Evolutionary conservation across 2,797 vertebrate species (phyloP), one percentile per base, ranked within the genome.

Genomic region (Vireo griseus): DNA sequence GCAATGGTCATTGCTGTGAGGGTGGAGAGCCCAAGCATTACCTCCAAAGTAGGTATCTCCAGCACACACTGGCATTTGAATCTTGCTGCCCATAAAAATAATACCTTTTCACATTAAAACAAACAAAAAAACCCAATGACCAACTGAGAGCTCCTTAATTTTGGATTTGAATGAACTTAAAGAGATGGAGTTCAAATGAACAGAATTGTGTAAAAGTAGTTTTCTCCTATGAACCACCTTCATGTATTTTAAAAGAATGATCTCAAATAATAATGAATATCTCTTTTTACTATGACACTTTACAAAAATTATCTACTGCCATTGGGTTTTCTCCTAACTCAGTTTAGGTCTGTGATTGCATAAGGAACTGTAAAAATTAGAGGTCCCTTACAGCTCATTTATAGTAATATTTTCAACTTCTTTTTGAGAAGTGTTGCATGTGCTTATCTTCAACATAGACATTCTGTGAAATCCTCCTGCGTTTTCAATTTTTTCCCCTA

Each of bases 111-210:
- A 67, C 18, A 62, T 86, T 75, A 78, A 65, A 80, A 18, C 11
- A 86, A 61, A 31, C 17, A 24, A 45, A 87, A 59, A 37, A 0
- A 0, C 2, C 1, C 26, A 59, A 2, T 33, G 76, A 67, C 19
- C 45, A 44, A 44, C 29, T 66, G 52, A 29, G 33, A 72, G 19
- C 33, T 75, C 55, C 29, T 89, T 81, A 75, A 50, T 90, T 94
- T 95, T 82, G 59, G 26, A 54, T 90, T 50, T 84, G 40, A 94
- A 61, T 22, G 24, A 66, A 59, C 31, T 82, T 82, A 8, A 19
- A 51, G 83, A 83, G 48, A 24, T 39, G 39, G 39, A 78, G 13
- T 19, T 92, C 47, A 68, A 83, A 69, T 79, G 28, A 82, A 59
- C 9, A 45, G 24, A 77, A 44, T 16, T 51, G 11, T 65, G 44